Conservation (phyloP, 2,888 invertebrate species). For the Tortrix viridana region DNA sequence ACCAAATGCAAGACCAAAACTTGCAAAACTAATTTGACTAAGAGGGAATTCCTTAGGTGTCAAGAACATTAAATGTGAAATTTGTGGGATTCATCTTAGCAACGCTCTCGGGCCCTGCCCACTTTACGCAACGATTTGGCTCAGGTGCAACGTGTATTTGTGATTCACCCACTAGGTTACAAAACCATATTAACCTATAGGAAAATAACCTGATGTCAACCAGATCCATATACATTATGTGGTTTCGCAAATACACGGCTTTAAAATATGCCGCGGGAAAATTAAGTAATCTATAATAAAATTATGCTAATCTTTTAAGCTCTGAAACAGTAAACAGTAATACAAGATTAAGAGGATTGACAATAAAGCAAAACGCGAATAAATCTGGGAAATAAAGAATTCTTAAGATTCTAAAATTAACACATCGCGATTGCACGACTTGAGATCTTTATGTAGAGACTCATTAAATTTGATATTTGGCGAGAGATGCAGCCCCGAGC, state of each 20-base stretch:
- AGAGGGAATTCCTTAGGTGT: constrained; percentile 56
- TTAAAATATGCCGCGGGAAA: neutral
- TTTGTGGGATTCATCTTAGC: constrained; percentile 59
- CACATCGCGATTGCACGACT: constrained; percentile 55
- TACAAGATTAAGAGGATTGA: too few species aligned
- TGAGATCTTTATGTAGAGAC: constrained; percentile 58
- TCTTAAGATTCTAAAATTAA: constrained; percentile 57
- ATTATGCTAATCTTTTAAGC: constrained; percentile 10
- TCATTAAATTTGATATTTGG: constrained; percentile 70
- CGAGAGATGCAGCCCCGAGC: constrained; percentile 47
- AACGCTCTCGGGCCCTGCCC: constrained; percentile 58
- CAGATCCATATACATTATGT: constrained; percentile 36
- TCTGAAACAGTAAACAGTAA: too few species aligned
- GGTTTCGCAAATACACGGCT: constrained; percentile 14
- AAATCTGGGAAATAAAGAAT: constrained; percentile 48
- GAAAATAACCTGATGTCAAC: constrained; percentile 28
- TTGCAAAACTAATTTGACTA: constrained; percentile 44
- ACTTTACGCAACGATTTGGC: constrained; percentile 61
- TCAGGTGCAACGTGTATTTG: constrained; percentile 52
- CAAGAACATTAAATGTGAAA: constrained; percentile 58
- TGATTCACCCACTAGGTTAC: constrained; percentile 47
- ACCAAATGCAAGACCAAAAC: constrained; percentile 42
- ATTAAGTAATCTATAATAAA: neutral
- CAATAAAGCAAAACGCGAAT: neutral
- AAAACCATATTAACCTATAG: constrained; percentile 29